These are phyloP conservation scores for Rousettus madagascariensis DNA, from an alignment of 2,797 vertebrate species.

Conservation along the genomic window DNA sequence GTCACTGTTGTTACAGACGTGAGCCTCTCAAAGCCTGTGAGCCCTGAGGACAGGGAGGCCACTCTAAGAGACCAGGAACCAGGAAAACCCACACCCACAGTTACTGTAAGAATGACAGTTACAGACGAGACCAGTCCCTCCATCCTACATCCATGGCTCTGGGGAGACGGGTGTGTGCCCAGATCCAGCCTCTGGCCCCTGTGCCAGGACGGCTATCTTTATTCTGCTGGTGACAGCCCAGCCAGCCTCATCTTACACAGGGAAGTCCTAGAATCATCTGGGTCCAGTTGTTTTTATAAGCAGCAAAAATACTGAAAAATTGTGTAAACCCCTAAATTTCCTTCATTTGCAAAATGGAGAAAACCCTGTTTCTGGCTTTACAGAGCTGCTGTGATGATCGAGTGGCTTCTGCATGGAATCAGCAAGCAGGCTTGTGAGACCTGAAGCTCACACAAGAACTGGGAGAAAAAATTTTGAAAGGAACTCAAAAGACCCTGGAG, in stretches of 20 bases:
- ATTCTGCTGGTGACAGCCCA: neutral
- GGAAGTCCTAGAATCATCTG: neutral
- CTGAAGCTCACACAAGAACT: neutral
- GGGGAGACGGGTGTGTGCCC: neutral
- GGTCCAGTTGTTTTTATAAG: slow-evolving; percentile 7
- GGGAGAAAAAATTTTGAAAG: neutral
- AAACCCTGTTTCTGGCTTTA: neutral
- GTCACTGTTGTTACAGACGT: neutral
- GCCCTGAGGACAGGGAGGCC: neutral
- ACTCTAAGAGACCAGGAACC: neutral
- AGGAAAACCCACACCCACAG: neutral
- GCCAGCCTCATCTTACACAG: neutral
- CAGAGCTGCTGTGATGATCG: neutral
- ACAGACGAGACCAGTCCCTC: neutral
- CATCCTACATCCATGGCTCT: neutral
- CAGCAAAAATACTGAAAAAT: slow-evolving; percentile 34
- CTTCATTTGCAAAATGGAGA: neutral
- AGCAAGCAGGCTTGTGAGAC: neutral
- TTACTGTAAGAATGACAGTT: neutral
- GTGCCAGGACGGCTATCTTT: neutral
- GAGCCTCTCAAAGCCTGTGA: neutral
- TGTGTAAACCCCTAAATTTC: neutral
- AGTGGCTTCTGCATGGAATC: neutral
- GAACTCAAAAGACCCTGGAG: neutral
- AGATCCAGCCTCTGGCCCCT: neutral